Evolutionary conservation across 2,113 vertebrate species (phyloP).

Genomic region (Paracanthobrama guichenoti): DNA sequence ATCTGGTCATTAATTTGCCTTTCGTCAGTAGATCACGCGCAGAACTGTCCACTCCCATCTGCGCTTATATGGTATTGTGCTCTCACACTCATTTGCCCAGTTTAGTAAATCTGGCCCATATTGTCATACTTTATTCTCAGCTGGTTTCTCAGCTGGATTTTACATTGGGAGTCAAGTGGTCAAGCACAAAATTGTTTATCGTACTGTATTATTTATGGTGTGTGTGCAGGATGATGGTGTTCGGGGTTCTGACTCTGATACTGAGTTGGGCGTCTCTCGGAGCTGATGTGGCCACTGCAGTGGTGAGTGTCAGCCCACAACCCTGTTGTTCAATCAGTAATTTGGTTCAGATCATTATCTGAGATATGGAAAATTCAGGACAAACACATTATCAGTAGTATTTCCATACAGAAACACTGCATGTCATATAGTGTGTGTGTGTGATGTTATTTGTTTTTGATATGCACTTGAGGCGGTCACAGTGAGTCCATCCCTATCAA

Average conservation of each 20-base stretch:
- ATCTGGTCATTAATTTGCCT: too few relatives aligned
- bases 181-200: neutral
- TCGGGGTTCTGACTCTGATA: constrained; percentile 82
- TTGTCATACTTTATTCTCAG: neutral
- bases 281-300: constrained; percentile 76
- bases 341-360: neutral
- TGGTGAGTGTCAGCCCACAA: constrained; percentile 77
- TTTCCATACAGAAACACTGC: neutral
- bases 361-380: neutral
- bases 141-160: neutral
- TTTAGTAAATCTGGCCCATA: neutral
- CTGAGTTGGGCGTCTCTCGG: constrained; percentile 93
- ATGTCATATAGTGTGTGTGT: neutral
- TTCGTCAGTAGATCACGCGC: too few relatives aligned
- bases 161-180: neutral
- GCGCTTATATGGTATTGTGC: too few relatives aligned
- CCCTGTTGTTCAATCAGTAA: neutral
- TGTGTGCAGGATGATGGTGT: constrained; percentile 81
- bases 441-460: neutral
- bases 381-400: neutral
- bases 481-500: neutral
- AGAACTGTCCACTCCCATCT: too few relatives aligned
- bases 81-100: too few relatives aligned
- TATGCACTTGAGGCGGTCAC: neutral
- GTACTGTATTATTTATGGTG: neutral